Conservation (phyloP, 2,797 vertebrate genomes). For the Schizothorax lantsangensis region DNA sequence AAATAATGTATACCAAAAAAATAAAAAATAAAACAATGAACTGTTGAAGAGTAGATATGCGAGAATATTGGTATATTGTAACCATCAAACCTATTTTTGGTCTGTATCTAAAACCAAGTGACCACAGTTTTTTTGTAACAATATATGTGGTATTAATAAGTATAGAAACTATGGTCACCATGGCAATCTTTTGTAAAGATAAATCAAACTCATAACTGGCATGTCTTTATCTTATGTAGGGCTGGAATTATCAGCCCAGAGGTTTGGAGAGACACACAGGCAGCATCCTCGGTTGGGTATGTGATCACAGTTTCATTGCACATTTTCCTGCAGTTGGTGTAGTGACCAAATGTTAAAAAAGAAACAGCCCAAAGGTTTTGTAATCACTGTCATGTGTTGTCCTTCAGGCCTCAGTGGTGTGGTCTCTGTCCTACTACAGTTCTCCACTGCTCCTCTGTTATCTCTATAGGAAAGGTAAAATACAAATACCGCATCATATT, state of each 20-base stretch:
- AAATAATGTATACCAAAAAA: neutral
- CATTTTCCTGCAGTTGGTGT: neutral
- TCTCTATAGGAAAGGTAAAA: conserved; percentile 91
- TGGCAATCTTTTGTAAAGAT: neutral
- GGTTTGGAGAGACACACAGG: conserved; percentile 87
- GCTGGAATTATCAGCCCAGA: conserved; percentile 86
- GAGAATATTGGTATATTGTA: neutral
- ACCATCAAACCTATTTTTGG: neutral
- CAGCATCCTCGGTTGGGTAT: conserved; percentile 89
- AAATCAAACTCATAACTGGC: neutral
- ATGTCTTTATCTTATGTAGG: conserved; percentile 67
- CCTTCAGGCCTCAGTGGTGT: conserved; percentile 86
- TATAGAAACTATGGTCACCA: neutral
- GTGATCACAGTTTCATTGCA: conserved; percentile 12
- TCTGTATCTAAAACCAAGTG: neutral
- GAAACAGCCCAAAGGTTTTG: neutral
- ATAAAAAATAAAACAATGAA: too few relatives aligned
- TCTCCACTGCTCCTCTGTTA: conserved; percentile 90
- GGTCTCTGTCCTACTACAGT: conserved; percentile 91
- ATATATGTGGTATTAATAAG: neutral
- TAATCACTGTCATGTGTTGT: conserved; percentile 12
- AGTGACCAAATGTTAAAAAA: neutral
- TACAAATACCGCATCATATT: neutral
- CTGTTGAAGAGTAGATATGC: neutral
- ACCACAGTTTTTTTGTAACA: neutral